Base-by-base conservation (phyloP, 2,888 invertebrate species). In the Carterocephalus palaemon region DNA sequence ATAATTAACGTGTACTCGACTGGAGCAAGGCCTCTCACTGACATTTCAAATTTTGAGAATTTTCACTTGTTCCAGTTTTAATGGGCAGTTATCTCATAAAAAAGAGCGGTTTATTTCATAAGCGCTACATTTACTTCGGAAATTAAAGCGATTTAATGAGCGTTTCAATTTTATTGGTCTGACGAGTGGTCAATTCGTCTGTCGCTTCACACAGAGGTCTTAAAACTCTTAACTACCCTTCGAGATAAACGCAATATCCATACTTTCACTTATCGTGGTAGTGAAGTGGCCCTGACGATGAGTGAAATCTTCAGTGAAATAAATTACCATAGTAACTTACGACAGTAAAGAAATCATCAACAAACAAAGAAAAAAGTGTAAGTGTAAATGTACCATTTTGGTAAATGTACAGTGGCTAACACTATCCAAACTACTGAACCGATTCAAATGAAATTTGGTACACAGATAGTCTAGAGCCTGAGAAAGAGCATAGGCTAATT, bases 41-140 rank as follows among this genome's bases (percentile, higher is more conserved):
- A 70, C 81, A 83, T 84, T 84, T 80, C 48, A 59, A 57, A 62
- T 69, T 75, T 71, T 67, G 69, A 52, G 63, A 69, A 64, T 79
- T 79, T 80, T 76, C 74, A 71, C 74, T 60, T 63, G 71, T 59
- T 76, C 70, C 72, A 70, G 59, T 73, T 75, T 70, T 64, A 67
- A 77, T 74, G 57, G 60, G 51, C 42, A 22, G 39, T 40, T n/a
- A 43, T 43, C 17, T 46, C 39, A 32, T 43, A 37, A 39, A 48
- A 45, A 42, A 37, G 31, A 26, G 28, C 34, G 2, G 17, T 43
- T 17, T 5, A 26, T 43, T 43, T 29, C 43, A 29, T 20, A 43
- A 43, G 16, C 16, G 36, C 12, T 20, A 7, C 19, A 7, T 31
- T 37, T 29, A 43, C 34, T 29, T 29, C 36, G 29, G 22, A 43